Evolutionary conservation across 2,797 vertebrate genomes (phyloP).

Genomic region (Falco biarmicus): DNA sequence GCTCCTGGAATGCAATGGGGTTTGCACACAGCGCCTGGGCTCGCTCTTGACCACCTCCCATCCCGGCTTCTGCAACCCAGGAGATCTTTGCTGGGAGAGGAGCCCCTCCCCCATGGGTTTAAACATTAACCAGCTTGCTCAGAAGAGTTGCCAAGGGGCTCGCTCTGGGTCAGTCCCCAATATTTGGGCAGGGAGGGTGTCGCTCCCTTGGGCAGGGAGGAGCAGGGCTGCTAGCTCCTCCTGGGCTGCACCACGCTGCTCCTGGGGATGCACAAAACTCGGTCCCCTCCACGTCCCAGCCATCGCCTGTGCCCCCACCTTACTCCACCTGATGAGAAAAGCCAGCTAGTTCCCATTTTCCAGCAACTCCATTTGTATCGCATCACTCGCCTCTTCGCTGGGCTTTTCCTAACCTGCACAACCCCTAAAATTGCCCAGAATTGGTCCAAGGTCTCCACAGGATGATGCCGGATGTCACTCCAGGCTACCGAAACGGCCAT

Average conservation of each 20-base stretch:
- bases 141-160: background rate
- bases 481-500: background rate
- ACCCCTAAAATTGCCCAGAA: background rate
- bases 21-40: background rate
- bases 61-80: background rate
- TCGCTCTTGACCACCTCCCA: background rate
- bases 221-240: background rate
- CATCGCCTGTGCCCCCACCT: fast-evolving
- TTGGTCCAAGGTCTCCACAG: background rate
- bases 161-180: background rate
- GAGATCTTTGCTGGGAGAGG: background rate
- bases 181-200: background rate
- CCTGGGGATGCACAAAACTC: background rate
- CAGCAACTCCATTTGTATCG: fast-evolving
- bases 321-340: background rate
- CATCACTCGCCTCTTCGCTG: background rate
- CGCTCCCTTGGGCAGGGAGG: background rate
- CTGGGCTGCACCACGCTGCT: background rate
- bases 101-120: background rate
- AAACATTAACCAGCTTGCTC: slow-evolving; percentile 9
- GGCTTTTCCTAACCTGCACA: background rate
- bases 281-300: background rate
- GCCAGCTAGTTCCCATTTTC: background rate
- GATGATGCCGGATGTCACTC: background rate
- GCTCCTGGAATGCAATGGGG: background rate